Percentiles rank a stretch among this genome's conserved stretches.
Conservation (phyloP, 2,888 invertebrate species). For the Adelphocoris suturalis region DNA sequence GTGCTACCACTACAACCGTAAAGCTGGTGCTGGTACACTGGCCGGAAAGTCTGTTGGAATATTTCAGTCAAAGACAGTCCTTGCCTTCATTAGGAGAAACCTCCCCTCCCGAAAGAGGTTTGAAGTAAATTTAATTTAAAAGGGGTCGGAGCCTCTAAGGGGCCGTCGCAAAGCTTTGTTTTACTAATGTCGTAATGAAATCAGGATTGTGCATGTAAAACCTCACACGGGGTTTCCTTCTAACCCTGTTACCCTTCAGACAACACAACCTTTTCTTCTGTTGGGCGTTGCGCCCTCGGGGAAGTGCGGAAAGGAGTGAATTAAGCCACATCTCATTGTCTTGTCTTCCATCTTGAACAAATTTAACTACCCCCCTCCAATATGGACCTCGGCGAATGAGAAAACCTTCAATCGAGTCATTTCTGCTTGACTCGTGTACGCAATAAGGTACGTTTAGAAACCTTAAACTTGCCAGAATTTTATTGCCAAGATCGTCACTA, state of each 20-base stretch:
- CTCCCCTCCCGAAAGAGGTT: conserved; percentile 54
- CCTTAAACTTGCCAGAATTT: too few species aligned
- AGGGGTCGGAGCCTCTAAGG: conserved; percentile 12
- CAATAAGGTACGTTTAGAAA: too few species aligned
- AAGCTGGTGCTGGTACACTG: too few species aligned
- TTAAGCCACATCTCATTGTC: conserved; percentile 37
- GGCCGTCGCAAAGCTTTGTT: conserved; percentile 55
- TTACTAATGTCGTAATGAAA: conserved; percentile 71
- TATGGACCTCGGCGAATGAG: too few species aligned
- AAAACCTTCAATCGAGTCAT: background rate
- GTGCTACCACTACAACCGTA: too few species aligned
- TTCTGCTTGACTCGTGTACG: background rate
- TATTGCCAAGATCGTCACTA: too few species aligned
- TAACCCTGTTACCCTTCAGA: conserved; percentile 57
- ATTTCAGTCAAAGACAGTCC: background rate
- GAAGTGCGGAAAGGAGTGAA: conserved; percentile 26
- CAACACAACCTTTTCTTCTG: conserved; percentile 58
- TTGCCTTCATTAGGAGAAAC: conserved; percentile 29
- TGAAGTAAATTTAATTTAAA: conserved; percentile 62
- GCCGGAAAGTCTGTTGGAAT: background rate
- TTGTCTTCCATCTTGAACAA: background rate
- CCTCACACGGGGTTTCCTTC: conserved; percentile 64
- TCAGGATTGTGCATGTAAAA: conserved; percentile 70
- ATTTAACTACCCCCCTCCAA: background rate
- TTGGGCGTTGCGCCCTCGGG: background rate